phyloP scores from a whole-genome alignment of 2,113 vertebrate genomes.

The Leiothrix lutea region DNA sequence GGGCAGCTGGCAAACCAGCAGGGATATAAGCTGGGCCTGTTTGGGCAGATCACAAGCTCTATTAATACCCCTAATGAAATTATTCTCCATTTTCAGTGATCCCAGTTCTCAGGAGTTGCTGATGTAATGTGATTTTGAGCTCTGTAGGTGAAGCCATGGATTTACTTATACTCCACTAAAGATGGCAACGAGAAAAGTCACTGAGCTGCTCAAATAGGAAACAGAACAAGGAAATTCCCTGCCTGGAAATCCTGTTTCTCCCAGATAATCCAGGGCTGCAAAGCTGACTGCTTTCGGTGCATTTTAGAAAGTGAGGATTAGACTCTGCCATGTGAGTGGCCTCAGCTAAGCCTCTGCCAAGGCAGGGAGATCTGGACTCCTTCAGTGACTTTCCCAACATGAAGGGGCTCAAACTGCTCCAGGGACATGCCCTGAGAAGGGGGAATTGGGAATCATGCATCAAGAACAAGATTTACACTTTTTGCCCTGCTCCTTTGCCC shows the following conservation, averaged over 20 bases:
- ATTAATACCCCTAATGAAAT: background rate
- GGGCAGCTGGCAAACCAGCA: background rate
- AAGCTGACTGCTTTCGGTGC: background rate
- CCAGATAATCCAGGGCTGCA: background rate
- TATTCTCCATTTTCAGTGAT: background rate
- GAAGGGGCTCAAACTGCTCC: background rate
- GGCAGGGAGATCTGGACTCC: background rate
- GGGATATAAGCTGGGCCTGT: background rate
- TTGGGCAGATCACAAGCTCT: background rate
- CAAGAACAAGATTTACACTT: background rate
- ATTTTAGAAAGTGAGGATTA: background rate
- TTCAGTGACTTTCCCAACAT: background rate
- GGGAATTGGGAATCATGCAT: background rate
- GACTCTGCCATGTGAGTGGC: background rate
- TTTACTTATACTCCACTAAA: background rate
- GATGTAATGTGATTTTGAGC: background rate
- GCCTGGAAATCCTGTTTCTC: background rate
- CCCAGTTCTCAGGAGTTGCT: background rate
- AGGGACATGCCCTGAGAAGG: background rate
- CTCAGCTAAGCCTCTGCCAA: background rate
- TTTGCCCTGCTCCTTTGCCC: background rate
- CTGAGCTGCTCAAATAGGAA: fast-evolving
- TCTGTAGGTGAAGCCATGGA: background rate
- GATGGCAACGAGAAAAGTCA: background rate
- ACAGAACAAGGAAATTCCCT: background rate